These are phyloP conservation scores for Cerastis leucographa DNA, from an alignment of 2,888 invertebrate species.

Conservation along the genomic window DNA sequence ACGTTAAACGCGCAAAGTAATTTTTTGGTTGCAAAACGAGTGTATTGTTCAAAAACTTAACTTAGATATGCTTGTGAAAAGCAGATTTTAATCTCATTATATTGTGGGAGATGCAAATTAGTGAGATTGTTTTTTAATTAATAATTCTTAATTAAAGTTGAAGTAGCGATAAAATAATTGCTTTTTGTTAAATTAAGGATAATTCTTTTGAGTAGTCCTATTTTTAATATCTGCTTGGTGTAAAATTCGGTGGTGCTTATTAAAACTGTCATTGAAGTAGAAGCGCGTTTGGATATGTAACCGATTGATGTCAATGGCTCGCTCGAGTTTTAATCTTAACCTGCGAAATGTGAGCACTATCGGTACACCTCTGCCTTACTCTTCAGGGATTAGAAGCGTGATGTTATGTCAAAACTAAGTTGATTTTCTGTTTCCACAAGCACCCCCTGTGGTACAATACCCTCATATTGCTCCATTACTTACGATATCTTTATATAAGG, in stretches of 20 bases:
- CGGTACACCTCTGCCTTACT: neutral
- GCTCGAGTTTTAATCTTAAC: neutral
- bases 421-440: neutral
- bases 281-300: too few relatives aligned
- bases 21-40: slow-evolving; percentile 27
- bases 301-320: neutral
- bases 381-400: neutral
- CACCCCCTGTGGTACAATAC: neutral
- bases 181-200: slow-evolving; percentile 10
- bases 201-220: neutral
- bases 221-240: neutral
- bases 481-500: neutral
- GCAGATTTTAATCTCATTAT: slow-evolving; percentile 19
- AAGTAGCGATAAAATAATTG: slow-evolving; percentile 21
- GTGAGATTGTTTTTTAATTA: slow-evolving; percentile 23
- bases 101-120: slow-evolving; percentile 37
- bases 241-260: neutral
- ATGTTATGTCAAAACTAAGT: neutral
- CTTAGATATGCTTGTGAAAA: slow-evolving; percentile 1
- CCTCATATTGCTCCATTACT: neutral
- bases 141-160: neutral
- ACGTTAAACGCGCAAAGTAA: too few relatives aligned
- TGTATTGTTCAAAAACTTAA: slow-evolving; percentile 37
- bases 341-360: neutral
- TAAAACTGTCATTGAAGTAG: too few relatives aligned